Base-by-base conservation (phyloP, 2,113 vertebrate species). In the Pholis gunnellus region DNA sequence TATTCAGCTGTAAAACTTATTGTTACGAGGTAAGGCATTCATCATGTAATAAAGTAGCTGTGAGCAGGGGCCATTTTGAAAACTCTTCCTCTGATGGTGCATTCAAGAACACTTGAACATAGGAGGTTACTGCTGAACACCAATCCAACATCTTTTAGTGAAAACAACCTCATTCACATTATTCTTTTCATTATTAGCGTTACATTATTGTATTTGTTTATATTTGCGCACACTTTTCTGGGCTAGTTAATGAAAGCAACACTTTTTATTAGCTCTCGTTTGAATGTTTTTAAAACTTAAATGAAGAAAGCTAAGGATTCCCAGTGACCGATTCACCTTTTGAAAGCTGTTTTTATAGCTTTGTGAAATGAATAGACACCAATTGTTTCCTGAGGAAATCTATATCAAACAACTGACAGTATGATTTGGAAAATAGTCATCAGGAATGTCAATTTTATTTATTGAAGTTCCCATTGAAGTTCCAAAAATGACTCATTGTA, bases 51-150 rank as follows among this genome's bases (percentile, higher is more conserved):
- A 27, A 34, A 83, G 48, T 56, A 68, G 29, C 34, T 36, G 29
- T 61, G 42, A 72, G 14, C 18, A 48, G 66, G 29, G 74, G 22
- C 6, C 42, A 52, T 60, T 74, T 44, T 65, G 3, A 31, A 77
- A 75, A 61, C 5, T 14, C 17, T 48, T 57, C 17, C 29, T 9
- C 25, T 1, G 9, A 57, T 4, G 0, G 8, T 38, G 29, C 22
- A 36, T 40, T 40, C 38, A 15, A 40, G 14, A 75, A 65, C 46
- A 75, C 57, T 56, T 15, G 1, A 29, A 6, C 29, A 31, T 11
- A 5, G 0, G 3, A 40, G 34, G 9, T 34, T 8, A 2, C n/a
- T 48, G 22, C 44, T 15, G 22, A 67, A 44, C 22, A 71, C 0
- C 9, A 27, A 36, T 27, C 1, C 18, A 52, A 14, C 29, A 3